Base-by-base conservation (phyloP, 2,888 invertebrate genomes). In the Ommatoiulus sabulosus region DNA sequence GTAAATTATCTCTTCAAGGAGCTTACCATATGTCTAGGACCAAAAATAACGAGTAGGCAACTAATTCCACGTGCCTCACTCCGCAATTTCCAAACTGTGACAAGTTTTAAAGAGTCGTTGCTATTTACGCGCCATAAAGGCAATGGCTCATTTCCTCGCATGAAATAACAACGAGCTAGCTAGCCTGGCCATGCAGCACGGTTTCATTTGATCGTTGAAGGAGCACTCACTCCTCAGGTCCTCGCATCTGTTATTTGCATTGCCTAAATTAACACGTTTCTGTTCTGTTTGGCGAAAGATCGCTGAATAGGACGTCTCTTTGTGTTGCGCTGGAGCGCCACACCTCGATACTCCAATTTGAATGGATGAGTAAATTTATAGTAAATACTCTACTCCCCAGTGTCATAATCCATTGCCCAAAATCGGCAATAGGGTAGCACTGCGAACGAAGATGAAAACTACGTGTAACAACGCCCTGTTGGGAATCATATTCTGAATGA, bases 1-100 rank as follows among this genome's bases (percentile, higher is more conserved):
- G n/a, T 57, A n/a, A 57, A n/a, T 57, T 57, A 57, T 57, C 57
- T 57, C n/a, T 57, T 57, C n/a, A 5, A n/a, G 57, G 57, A 57
- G 57, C 57, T 57, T 57, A 17, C 57, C 57, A 57, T 57, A 15
- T 52, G 52, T 52, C 52, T 12, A 52, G 5, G 12, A 52, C 52
- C 52, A 52, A 52, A 52, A 52, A 52, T 52, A 52, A 52, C 52
- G 15, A 8, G 52, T 52, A 12, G 52, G 52, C 52, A 52, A 52
- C 52, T 52, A 52, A 52, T 52, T 52, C 15, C 12, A 10, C 7
- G 46, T 46, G 46, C 46, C 46, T 10, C 35, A 12, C 15, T 52
- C 2, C 52, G 10, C 4, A 52, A 52, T 52, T 52, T 15, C 57
- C n/a, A 57, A 57, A 57, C 3, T 57, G 57, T n/a, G 57, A 57